Base-by-base conservation (phyloP, 2,888 invertebrate genomes). In the Clitarchus hookeri region DNA sequence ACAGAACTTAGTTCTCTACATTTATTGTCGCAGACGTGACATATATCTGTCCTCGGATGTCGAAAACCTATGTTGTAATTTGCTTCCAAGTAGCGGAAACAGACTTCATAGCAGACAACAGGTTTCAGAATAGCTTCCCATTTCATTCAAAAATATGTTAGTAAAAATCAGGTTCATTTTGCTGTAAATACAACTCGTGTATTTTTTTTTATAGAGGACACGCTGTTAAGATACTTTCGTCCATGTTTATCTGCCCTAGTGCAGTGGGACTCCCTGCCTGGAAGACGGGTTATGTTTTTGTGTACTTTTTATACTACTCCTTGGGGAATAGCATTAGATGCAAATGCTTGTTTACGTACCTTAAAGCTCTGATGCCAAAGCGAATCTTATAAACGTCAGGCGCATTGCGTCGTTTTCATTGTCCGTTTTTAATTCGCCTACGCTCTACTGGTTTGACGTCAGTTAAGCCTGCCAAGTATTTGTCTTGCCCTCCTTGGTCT, bases 291-390 rank as follows among this genome's bases (percentile, higher is more conserved):
- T 12, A n/a, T 79, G 79, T 11, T 2, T 12, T 78, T 27, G 79
- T 79, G 13, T 26, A 79, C 79, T 79, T 79, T 25, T 12, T 12
- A 4, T 8, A 79, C 79, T 26, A 79, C 13, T 6, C 23, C 79
- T 27, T 79, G 26, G 13, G 79, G 79, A 23, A 79, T 13, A 19
- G 26, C 26, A 26, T 79, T 79, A 19, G 79, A 79, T 25, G 79
- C 79, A 79, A 79, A 79, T 4, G 79, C 79, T 79, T 79, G 25
- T 79, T 79, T 16, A 79, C 79, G 23, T n/a, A 79, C 27, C 27
- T n/a, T 4, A 25, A 79, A 26, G 25, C 26, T 79, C 23, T 27
- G 13, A 3, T 25, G 3, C 79, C 79, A 79, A 23, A 26, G 27
- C 79, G 25, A 26, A 79, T 26, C 8, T 79, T 16, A 79, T 26